Conservation (phyloP, 2,797 vertebrate genomes). For the Pipistrellus pygmaeus region DNA sequence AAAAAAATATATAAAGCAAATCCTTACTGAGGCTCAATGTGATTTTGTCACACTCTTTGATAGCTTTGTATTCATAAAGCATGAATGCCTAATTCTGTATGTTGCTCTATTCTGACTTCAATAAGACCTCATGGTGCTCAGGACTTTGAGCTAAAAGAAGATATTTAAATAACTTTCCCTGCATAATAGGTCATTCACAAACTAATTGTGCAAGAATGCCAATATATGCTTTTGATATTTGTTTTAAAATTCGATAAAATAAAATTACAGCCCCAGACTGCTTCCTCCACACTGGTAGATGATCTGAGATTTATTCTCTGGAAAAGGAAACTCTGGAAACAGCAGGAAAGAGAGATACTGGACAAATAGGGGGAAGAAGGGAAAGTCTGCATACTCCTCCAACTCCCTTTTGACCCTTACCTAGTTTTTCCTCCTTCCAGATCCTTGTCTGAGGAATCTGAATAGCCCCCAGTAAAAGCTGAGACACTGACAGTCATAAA, state of each 20-base stretch:
- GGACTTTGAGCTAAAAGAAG: not conserved
- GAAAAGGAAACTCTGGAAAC: not conserved
- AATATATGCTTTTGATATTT: not conserved
- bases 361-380: not conserved
- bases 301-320: not conserved
- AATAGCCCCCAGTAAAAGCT: not conserved
- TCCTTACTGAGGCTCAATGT: not conserved
- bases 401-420: not conserved
- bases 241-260: not conserved
- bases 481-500: not conserved
- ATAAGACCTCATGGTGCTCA: not conserved
- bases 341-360: not conserved
- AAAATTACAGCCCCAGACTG: not conserved
- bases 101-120: not conserved
- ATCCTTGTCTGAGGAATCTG: not conserved
- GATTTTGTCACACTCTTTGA: not conserved
- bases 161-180: not conserved
- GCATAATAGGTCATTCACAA: not conserved
- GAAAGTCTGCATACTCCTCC: not conserved
- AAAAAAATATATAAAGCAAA: not conserved
- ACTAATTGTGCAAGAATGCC: not conserved
- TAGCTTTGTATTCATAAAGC: not conserved
- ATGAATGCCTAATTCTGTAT: not conserved
- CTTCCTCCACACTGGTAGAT: not conserved
- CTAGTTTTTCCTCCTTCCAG: not conserved